A percentile compares a stretch with the other conserved stretches of the same genome.
phyloP scores from a whole-genome alignment of 1,140 invertebrate genomes.

The Hermetia illucens region DNA sequence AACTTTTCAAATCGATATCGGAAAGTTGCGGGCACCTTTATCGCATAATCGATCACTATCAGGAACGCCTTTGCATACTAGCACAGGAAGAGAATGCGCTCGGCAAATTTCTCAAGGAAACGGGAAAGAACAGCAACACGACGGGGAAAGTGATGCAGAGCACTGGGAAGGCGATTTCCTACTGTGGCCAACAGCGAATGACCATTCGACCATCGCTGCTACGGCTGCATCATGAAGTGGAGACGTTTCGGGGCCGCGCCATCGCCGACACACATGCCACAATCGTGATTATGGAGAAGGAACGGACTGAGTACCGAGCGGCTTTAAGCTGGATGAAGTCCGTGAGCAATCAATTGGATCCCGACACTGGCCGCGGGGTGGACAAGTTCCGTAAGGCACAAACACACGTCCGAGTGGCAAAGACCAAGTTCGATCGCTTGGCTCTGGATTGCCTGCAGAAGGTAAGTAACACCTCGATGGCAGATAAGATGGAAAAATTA shows the following conservation, averaged over 20 bases:
- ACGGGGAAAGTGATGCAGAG: slow-evolving; percentile 88
- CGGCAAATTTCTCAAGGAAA: slow-evolving; percentile 88
- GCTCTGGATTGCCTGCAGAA: slow-evolving; percentile 95
- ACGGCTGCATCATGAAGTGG: slow-evolving; percentile 88
- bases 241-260: slow-evolving; percentile 88
- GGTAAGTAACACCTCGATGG: slow-evolving; percentile 27
- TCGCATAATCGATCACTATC: slow-evolving; percentile 84
- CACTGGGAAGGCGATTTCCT: slow-evolving; percentile 86
- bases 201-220: slow-evolving; percentile 73
- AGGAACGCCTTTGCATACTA: slow-evolving; percentile 82
- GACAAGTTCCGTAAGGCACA: slow-evolving; percentile 92
- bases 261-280: slow-evolving; percentile 87
- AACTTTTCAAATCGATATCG: slow-evolving; percentile 90
- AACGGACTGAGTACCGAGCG: slow-evolving; percentile 90
- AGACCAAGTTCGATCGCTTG: slow-evolving; percentile 82
- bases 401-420: slow-evolving; percentile 55
- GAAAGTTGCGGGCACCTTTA: slow-evolving; percentile 80
- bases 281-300: slow-evolving; percentile 66
- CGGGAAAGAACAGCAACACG: slow-evolving; percentile 69
- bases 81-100: slow-evolving; percentile 92
- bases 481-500: not conserved
- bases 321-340: slow-evolving; percentile 99
- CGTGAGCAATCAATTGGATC: slow-evolving; percentile 88
- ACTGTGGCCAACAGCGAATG: slow-evolving; percentile 88
- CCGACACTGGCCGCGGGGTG: slow-evolving; percentile 87